Conservation (phyloP, 2,888 invertebrate genomes). For the Cheilosia scutellata region DNA sequence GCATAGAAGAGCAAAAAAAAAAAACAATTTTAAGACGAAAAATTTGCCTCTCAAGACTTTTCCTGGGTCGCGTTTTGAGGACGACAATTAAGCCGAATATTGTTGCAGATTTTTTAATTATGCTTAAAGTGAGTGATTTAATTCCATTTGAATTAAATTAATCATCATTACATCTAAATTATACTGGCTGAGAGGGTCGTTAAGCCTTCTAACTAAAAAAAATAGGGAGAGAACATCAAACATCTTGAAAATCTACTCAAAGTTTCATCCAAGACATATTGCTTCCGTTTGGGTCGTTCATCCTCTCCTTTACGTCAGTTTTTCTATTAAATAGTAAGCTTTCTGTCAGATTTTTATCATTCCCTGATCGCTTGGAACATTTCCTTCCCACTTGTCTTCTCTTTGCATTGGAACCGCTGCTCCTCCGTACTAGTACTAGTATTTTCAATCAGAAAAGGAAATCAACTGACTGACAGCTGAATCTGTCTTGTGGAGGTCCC, state of each 20-base stretch:
- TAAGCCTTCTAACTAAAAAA: background rate
- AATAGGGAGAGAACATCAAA: constrained; percentile 47
- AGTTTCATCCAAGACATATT: constrained; percentile 27
- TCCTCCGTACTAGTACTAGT: constrained; percentile 17
- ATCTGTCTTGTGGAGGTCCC: constrained; percentile 47
- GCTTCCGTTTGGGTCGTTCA: constrained; percentile 26
- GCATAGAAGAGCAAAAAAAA: background rate
- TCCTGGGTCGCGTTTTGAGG: background rate
- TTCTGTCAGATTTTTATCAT: constrained; percentile 73
- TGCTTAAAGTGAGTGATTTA: constrained; percentile 8
- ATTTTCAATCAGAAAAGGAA: constrained; percentile 72
- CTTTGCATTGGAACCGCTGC: background rate
- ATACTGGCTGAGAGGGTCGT: background rate
- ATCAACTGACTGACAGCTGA: constrained; percentile 74
- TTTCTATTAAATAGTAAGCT: constrained; percentile 69
- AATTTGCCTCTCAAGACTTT: background rate
- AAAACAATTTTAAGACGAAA: background rate
- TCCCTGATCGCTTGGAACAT: constrained; percentile 36
- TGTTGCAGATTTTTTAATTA: constrained; percentile 42
- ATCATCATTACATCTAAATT: constrained; percentile 58
- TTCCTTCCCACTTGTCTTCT: constrained; percentile 8
- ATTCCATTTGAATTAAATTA: constrained; percentile 26
- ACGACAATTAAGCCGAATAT: constrained; percentile 46
- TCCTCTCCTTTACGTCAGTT: constrained; percentile 49
- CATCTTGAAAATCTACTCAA: constrained; percentile 43